Evolutionary conservation across 2,888 invertebrate genomes (phyloP), one percentile per base, ranked within the genome.

Genomic region (Mesorhabditis belari): DNA sequence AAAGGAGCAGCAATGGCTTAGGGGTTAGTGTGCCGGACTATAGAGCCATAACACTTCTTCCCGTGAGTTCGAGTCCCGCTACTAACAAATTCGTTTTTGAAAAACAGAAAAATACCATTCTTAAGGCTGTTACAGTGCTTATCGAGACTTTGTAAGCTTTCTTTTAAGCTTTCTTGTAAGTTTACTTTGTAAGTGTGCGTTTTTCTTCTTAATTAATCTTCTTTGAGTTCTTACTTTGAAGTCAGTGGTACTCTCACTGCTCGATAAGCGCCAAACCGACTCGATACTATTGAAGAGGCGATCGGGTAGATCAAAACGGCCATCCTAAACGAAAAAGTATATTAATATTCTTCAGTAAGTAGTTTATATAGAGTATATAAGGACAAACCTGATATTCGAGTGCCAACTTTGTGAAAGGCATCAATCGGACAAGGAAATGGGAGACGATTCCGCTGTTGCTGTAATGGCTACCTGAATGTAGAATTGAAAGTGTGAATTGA

Each of bases 391-490:
- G 79, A 62, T 81, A 77, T 58, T 81, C 81, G 4, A 81, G 64
- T 0, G 80, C 80, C 35, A 79, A 71, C 82, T 95, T 95, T 0
- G 96, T 93, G 81, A 96, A 98, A 0, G 96, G 96, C 81, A 96
- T 94, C 87, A 96, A 88, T 59, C 98, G 86, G 55, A 98, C 93
- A 57, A 98, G 85, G 85, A 95, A 98, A 3, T 95, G 95, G 79
- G 95, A 94, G 4, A 98, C 96, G 72, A 98, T 96, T 92, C 98
- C 98, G 0, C 96, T 95, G 6, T 96, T 96, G 0, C 96, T 96
- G 82, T 95, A 98, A 84, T 96, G 96, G 35, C 75, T 75, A 5
- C 73, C 73, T 57, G 69, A 61, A 51, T n/a, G n/a, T n/a, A n/a
- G n/a, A n/a, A n/a, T n/a, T n/a, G n/a, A n/a, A n/a, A n/a, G n/a